phyloP scores from a whole-genome alignment of 2,113 vertebrate species.

The Centrocercus urophasianus region DNA sequence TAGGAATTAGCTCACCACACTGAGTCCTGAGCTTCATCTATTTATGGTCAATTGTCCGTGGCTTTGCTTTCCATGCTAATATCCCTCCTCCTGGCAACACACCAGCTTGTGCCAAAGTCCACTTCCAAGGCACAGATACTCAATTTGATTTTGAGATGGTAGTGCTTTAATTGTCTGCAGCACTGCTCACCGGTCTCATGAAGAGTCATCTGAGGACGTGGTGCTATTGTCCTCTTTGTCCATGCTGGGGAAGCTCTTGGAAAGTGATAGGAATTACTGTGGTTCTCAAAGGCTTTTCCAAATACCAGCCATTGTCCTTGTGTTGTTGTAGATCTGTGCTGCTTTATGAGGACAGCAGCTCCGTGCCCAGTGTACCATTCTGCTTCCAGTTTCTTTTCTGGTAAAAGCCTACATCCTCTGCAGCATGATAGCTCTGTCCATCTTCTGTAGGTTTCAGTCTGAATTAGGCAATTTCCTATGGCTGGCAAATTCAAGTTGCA shows the following conservation, averaged over 20 bases:
- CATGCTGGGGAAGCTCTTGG: background rate
- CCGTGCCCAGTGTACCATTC: background rate
- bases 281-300: background rate
- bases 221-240: background rate
- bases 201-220: background rate
- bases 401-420: background rate
- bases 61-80: conserved; percentile 1
- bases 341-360: background rate
- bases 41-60: background rate
- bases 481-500: background rate
- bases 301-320: background rate
- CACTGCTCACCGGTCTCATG: background rate
- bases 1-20: background rate
- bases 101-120: background rate
- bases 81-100: background rate
- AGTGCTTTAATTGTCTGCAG: background rate
- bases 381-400: background rate
- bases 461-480: background rate
- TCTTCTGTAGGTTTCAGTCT: background rate
- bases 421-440: background rate
- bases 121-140: background rate
- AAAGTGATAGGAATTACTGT: background rate
- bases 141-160: background rate
- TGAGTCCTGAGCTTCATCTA: background rate
- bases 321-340: background rate